Conservation (phyloP, 2,888 invertebrate genomes). For the Synergus laeviventris region DNA sequence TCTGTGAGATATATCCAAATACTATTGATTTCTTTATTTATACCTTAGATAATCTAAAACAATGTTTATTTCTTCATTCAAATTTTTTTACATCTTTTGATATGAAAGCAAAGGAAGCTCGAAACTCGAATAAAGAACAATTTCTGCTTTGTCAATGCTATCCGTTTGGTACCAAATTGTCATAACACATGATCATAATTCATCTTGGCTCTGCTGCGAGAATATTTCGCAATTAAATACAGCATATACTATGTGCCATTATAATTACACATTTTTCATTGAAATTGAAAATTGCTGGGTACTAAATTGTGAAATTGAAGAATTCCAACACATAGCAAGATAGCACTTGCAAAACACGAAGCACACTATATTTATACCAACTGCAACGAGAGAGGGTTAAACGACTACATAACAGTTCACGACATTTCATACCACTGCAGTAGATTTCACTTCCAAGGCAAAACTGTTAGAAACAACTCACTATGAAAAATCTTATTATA, state of each 20-base stretch:
- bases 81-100: neutral
- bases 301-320: neutral
- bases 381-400: conserved; percentile 28
- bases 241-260: too few species aligned
- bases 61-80: neutral
- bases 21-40: neutral
- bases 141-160: too few species aligned
- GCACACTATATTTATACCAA: conserved; percentile 1
- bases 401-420: conserved; percentile 46
- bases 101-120: too few species aligned
- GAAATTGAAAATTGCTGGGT: neutral
- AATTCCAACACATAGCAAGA: neutral
- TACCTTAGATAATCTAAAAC: neutral
- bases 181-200: neutral
- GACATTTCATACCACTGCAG: conserved; percentile 40
- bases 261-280: neutral
- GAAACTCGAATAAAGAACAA: too few species aligned
- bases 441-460: conserved; percentile 33
- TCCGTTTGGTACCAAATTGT: too few species aligned
- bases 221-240: neutral
- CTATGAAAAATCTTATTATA: neutral
- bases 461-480: neutral
- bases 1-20: neutral
- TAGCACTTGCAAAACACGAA: neutral
- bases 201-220: neutral